Base-by-base conservation (phyloP, 2,113 vertebrate species). In the Sarotherodon lohbergeri region DNA sequence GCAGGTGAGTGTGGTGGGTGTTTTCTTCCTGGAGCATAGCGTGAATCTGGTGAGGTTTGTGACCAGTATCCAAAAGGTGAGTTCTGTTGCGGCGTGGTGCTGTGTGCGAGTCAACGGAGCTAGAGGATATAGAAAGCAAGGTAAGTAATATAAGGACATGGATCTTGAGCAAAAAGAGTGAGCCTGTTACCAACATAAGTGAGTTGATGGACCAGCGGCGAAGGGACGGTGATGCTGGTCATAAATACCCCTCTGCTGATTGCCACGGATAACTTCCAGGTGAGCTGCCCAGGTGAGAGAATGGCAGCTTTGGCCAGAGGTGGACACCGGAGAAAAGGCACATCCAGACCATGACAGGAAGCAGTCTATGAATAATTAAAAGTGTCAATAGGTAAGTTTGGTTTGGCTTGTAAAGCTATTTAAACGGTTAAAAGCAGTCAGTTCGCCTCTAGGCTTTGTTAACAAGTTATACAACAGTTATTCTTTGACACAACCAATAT, bases 161-260 rank as follows among this genome's bases (percentile, higher is more conserved):
- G 32, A n/a, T 36, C 61, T 66, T 66, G 32, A 66, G 61, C 32
- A 6, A 12, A 10, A 12, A n/a, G 32, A 36, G 17, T 36, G 32
- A 12, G 17, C 59, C 32, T 36, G 16, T 63, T 63, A 63, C 32
- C 32, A 66, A 36, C 61, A 36, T 36, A 12, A 9, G 61, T 7
- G 61, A n/a, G 61, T 39, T 39, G 19, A 39, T 1, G 0, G 34
- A 66, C 34, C 34, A n/a, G 19, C 6, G 3, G 61, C 2, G 0
- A 66, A 66, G 55, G 22, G 55, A 27, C 3, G 3, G 10, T 66
- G 61, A 39, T 22, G 34, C 6, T 66, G 61, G 10, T 66, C 61
- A 66, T 39, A 66, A 39, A 66, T 22, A 22, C 61, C 34, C 34
- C 11, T 66, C 34, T 39, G 19, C 10, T 66, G 61, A 66, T 39